phyloP scores from a whole-genome alignment of 2,113 vertebrate species.

The Brachypteracias leptosomus region DNA sequence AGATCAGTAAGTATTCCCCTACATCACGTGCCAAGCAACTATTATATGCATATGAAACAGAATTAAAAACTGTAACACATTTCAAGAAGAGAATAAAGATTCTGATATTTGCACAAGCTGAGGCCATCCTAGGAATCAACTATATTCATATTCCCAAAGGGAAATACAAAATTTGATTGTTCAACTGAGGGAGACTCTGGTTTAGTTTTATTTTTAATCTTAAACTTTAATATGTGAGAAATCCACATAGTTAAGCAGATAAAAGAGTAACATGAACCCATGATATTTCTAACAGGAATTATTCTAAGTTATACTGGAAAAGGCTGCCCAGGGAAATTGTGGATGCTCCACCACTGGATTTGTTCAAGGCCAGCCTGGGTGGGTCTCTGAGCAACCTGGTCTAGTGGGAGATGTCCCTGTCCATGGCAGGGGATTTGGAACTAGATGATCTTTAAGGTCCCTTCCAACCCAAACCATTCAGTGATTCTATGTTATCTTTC shows the following conservation, averaged over 20 bases:
- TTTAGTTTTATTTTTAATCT: not conserved
- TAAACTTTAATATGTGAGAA: not conserved
- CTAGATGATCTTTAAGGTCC: too few species aligned
- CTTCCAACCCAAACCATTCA: too few species aligned
- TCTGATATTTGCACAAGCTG: not conserved
- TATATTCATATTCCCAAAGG: not conserved
- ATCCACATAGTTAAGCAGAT: not conserved
- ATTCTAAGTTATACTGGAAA: not conserved
- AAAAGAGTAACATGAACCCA: not conserved
- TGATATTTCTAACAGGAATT: not conserved
- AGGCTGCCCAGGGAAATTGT: too few species aligned
- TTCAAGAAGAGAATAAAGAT: not conserved
- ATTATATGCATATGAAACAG: not conserved
- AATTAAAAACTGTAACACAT: not conserved
- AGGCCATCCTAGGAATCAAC: not conserved
- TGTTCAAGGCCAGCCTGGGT: too few species aligned
- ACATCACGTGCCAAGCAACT: not conserved
- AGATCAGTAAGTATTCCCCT: not conserved
- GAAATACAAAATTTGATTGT: not conserved
- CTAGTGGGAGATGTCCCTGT: too few species aligned
- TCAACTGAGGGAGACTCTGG: fast-evolving
- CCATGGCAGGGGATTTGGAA: too few species aligned
- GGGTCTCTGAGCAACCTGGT: too few species aligned
- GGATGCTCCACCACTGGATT: too few species aligned
- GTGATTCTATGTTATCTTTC: too few species aligned